Conservation (phyloP, 2,113 vertebrate species). For the Austrofundulus limnaeus region DNA sequence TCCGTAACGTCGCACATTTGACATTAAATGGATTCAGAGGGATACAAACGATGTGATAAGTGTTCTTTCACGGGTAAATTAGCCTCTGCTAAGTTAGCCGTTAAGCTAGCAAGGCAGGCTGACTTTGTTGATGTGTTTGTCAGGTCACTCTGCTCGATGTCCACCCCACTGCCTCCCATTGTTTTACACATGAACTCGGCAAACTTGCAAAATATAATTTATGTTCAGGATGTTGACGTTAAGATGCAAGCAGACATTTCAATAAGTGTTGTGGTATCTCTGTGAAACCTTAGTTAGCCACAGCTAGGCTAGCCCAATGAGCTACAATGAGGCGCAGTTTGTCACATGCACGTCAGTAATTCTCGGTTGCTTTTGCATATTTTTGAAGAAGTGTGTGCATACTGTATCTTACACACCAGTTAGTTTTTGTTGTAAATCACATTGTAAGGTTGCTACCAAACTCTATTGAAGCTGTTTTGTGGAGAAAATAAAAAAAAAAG, state of each 20-base stretch:
- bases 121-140: constrained; percentile 77
- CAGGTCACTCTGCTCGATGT: constrained; percentile 61
- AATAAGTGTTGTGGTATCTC: constrained; percentile 2
- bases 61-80: constrained; percentile 24
- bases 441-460: no score
- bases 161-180: constrained; percentile 54
- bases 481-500: no score
- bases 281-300: constrained; percentile 29
- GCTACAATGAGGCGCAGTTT: constrained; percentile 43
- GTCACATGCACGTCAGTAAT: constrained; percentile 21
- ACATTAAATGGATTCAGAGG: not conserved
- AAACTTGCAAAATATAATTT: not conserved
- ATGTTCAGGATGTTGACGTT: not conserved
- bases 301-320: constrained; percentile 27
- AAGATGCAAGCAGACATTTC: not conserved
- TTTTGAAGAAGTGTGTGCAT: not conserved
- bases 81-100: constrained; percentile 27
- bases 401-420: not conserved
- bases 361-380: not conserved
- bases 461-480: no score
- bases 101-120: constrained; percentile 31
- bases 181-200: constrained; percentile 31
- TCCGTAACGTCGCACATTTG: fast-evolving
- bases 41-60: not conserved
- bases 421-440: not conserved